These are phyloP conservation scores for Drosophila kanapiae DNA, from an alignment of 1,140 invertebrate species.

Conservation along the genomic window DNA sequence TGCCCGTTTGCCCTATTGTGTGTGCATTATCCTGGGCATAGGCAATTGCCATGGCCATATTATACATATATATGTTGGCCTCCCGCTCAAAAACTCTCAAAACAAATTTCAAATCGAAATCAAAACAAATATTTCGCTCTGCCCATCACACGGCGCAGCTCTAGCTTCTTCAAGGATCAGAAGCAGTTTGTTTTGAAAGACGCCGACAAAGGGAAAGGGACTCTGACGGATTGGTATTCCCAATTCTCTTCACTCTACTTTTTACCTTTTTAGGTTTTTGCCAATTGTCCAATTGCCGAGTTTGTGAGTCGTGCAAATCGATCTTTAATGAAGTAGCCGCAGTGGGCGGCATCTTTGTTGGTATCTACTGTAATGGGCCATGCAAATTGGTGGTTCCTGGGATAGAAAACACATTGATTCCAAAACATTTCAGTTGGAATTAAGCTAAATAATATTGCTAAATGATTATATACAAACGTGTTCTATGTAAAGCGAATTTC, in stretches of 20 bases:
- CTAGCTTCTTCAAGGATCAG: conserved; percentile 24
- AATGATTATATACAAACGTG: no score
- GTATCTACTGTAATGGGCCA: background rate
- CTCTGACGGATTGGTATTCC: conserved; percentile 7
- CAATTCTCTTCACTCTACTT: conserved; percentile 26
- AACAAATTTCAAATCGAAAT: conserved; percentile 74
- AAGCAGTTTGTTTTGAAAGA: conserved; percentile 50
- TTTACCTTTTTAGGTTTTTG: background rate
- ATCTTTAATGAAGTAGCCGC: conserved; percentile 45
- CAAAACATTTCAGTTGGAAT: background rate
- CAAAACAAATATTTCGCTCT: conserved; percentile 74
- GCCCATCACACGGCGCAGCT: conserved; percentile 39
- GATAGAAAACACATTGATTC: background rate
- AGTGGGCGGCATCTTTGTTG: conserved; percentile 19
- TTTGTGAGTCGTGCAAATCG: conserved; percentile 11
- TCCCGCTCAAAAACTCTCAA: conserved; percentile 27
- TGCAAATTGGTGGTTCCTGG: conserved; percentile 13
- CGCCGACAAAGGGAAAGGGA: conserved; percentile 32
- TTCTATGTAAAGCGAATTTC: no score
- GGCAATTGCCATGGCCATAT: conserved; percentile 11
- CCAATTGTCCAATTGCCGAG: conserved; percentile 25
- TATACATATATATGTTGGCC: conserved; percentile 1
- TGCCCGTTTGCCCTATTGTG: conserved; percentile 12
- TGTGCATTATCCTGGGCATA: conserved; percentile 12
- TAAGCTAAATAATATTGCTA: no score